These are phyloP conservation scores for Drosophila macrospina DNA, from an alignment of 2,888 invertebrate genomes.

Conservation along the genomic window DNA sequence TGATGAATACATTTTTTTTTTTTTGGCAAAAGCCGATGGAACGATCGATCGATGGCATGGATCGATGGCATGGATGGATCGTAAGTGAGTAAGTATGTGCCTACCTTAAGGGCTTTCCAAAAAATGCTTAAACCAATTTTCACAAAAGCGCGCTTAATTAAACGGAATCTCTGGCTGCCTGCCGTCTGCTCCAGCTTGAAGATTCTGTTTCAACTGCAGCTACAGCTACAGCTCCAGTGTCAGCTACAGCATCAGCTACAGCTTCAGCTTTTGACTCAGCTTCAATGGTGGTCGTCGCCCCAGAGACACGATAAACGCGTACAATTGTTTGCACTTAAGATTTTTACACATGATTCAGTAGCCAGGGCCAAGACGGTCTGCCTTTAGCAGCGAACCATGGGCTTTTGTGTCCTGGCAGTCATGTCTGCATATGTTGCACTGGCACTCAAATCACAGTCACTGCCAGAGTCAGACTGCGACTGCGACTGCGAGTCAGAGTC, in stretches of 20 bases:
- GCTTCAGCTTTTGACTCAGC: slow-evolving; percentile 52
- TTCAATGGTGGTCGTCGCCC: slow-evolving; percentile 83
- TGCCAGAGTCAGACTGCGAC: slow-evolving; percentile 21
- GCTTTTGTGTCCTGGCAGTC: slow-evolving; percentile 78
- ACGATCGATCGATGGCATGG: slow-evolving; percentile 20
- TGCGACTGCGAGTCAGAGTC: not conserved
- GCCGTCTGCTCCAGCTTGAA: slow-evolving; percentile 8
- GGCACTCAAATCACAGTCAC: slow-evolving; percentile 71
- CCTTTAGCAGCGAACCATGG: slow-evolving; percentile 33
- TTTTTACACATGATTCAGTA: slow-evolving; percentile 85
- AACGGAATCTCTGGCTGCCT: slow-evolving; percentile 69
- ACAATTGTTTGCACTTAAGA: slow-evolving; percentile 86
- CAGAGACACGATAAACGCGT: slow-evolving; percentile 84
- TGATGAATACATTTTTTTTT: slow-evolving; percentile 73
- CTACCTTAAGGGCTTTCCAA: slow-evolving; percentile 78
- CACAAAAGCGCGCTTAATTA: slow-evolving; percentile 75
- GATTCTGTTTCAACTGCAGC: slow-evolving; percentile 5
- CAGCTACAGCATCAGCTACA: slow-evolving; percentile 62
- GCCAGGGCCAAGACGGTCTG: slow-evolving; percentile 46
- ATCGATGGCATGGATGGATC: slow-evolving; percentile 3
- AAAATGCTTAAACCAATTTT: slow-evolving; percentile 79
- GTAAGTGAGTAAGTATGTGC: slow-evolving; percentile 31
- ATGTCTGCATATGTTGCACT: slow-evolving; percentile 80
- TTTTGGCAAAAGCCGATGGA: slow-evolving; percentile 58
- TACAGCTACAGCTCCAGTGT: slow-evolving; percentile 40